Evolutionary conservation across 2,888 invertebrate species (phyloP), one percentile per base, ranked within the genome.

Genomic region (Diarsia mendica): DNA sequence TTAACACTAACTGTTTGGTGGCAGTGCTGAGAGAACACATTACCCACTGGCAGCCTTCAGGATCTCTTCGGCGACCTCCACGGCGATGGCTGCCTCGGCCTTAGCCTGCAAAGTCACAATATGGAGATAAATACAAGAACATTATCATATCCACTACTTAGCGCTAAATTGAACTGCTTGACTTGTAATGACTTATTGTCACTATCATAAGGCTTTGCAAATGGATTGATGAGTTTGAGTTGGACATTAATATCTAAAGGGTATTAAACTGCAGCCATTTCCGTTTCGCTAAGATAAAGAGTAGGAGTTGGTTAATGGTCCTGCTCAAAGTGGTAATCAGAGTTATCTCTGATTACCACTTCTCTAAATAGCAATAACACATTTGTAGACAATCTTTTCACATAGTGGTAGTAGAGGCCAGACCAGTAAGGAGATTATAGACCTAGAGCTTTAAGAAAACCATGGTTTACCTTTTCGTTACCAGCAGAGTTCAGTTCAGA

Each of bases 61-160:
- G 88, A 99, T 97, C 87, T 99, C 99, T 95, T 99, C 99, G 70
- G 98, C 99, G 72, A 99, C 99, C 96, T 99, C 99, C 13, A 99
- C 96, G 55, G 99, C 98, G 90, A 99, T 99, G 82, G 98, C 97
- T 70, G 99, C 99, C 96, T 99, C 99, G 23, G 99, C 99, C 93
- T 97, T 97, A 65, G 97, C 97, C 98, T 98, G 92, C 11, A 97
- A 95, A 73, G 77, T 71, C 28, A 75, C 39, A 69, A 75, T 48
- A 48, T 70, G 8, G 11, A 23, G 20, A 23, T 58, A 10, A 69
- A 69, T 51, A 76, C 15, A 60, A 33, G 10, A 49, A 75, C 20
- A 60, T 75, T 44, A 67, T 15, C 28, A 60, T n/a, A 48, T 33
- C 13, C 13, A 44, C 33, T 39, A 28, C 20, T 20, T 23, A 58